phyloP scores from a whole-genome alignment of 2,888 invertebrate genomes.

The Cantharis lateralis region DNA sequence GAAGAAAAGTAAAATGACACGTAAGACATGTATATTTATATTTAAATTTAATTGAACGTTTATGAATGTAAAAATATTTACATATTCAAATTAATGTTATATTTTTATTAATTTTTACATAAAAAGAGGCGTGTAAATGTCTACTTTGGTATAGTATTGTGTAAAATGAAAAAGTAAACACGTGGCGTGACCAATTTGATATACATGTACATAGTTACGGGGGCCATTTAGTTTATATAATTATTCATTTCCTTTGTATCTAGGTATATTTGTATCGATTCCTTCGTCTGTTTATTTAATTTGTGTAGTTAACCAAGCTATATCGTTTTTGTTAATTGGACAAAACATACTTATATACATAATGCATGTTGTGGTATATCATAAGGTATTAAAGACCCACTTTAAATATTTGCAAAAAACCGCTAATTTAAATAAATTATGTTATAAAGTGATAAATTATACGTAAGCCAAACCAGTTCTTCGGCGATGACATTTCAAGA shows the following conservation, averaged over 20 bases:
- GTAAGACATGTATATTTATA: background rate
- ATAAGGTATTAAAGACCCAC: background rate
- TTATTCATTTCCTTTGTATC: slow-evolving; percentile 30
- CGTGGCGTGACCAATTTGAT: slow-evolving; percentile 20
- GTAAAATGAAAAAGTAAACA: slow-evolving; percentile 13
- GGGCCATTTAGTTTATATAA: slow-evolving; percentile 27
- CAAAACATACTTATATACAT: background rate
- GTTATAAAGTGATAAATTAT: background rate
- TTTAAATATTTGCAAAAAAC: background rate
- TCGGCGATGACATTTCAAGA: background rate
- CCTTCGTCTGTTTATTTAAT: background rate
- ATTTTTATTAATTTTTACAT: slow-evolving; percentile 31
- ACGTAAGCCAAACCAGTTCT: background rate
- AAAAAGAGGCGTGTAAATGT: slow-evolving; percentile 22
- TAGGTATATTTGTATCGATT: slow-evolving; percentile 13
- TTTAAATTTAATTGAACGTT: slow-evolving; percentile 28
- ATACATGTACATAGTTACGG: background rate
- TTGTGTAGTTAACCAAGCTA: background rate
- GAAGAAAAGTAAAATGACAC: background rate
- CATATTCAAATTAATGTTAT: slow-evolving; percentile 28
- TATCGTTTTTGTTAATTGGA: background rate
- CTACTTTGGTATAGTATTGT: slow-evolving; percentile 15
- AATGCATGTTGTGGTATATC: background rate
- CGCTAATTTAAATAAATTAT: background rate
- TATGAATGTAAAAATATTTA: slow-evolving; percentile 1